phyloP scores from a whole-genome alignment of 2,113 vertebrate species.

The Ailuropoda melanoleuca region DNA sequence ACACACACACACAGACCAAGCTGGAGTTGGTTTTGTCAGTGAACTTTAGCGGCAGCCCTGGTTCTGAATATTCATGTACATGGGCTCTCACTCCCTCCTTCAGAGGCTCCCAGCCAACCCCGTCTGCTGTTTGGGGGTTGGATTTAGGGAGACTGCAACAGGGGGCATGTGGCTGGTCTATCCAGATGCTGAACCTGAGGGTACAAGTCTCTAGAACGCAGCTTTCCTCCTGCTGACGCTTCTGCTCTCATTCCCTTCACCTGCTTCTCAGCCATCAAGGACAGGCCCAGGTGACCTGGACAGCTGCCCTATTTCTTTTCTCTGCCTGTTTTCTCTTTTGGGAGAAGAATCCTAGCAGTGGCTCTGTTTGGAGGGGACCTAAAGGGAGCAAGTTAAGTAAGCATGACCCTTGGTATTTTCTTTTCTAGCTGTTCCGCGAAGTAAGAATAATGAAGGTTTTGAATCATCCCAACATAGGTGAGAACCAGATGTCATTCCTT shows the following conservation, averaged over 20 bases:
- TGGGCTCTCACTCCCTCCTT: background rate
- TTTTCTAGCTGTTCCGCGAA: slow-evolving; percentile 92
- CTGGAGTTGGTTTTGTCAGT: background rate
- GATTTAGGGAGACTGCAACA: background rate
- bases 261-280: background rate
- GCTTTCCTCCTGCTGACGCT: background rate
- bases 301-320: background rate
- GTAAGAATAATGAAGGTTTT: slow-evolving; percentile 97
- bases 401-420: slow-evolving; percentile 13
- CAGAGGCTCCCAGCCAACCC: background rate
- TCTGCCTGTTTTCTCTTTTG: background rate
- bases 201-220: background rate
- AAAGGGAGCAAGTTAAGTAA: background rate
- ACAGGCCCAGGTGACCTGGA: background rate
- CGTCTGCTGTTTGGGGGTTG: background rate
- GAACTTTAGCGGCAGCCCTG: background rate
- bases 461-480: slow-evolving; percentile 98
- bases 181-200: background rate
- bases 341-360: background rate
- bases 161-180: background rate
- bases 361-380: background rate
- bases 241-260: background rate
- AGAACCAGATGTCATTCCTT: slow-evolving; percentile 67
- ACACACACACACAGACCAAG: background rate
- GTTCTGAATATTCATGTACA: background rate